These are phyloP conservation scores for Semnornis frantzii DNA, from an alignment of 2,113 vertebrate species.

Conservation along the genomic window DNA sequence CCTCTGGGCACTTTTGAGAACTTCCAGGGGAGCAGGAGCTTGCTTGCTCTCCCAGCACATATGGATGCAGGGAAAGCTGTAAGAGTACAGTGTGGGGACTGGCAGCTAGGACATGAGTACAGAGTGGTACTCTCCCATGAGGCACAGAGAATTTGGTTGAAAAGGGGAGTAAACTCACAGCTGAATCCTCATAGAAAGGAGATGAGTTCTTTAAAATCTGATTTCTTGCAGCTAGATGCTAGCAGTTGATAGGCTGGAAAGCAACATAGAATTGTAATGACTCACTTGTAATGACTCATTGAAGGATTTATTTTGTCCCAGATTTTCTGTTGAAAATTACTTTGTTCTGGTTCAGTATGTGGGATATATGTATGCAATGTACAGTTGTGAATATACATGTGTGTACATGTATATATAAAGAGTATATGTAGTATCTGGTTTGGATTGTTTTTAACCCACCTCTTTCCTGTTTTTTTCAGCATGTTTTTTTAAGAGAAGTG, in stretches of 20 bases:
- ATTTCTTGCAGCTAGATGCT: background rate
- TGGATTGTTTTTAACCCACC: background rate
- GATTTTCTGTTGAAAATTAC: background rate
- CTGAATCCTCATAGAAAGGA: background rate
- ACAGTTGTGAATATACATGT: background rate
- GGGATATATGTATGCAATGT: background rate
- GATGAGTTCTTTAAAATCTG: background rate
- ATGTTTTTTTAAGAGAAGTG: background rate
- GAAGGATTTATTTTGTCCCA: background rate
- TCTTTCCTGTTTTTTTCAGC: background rate
- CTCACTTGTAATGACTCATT: background rate
- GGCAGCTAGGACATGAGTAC: too few relatives aligned
- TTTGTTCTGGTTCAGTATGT: background rate
- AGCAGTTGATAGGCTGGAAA: background rate
- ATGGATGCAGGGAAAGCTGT: background rate
- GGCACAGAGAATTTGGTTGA: background rate
- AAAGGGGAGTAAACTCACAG: background rate
- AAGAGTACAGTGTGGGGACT: rapidly evolving
- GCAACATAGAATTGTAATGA: background rate
- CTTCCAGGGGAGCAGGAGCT: background rate
- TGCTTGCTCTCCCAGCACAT: rapidly evolving
- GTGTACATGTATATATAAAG: background rate
- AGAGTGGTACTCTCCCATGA: background rate
- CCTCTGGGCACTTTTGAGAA: background rate
- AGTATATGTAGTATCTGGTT: background rate